Evolutionary conservation across 2,888 invertebrate genomes (phyloP), one percentile per base, ranked within the genome.

Genomic region (Noctua janthe): DNA sequence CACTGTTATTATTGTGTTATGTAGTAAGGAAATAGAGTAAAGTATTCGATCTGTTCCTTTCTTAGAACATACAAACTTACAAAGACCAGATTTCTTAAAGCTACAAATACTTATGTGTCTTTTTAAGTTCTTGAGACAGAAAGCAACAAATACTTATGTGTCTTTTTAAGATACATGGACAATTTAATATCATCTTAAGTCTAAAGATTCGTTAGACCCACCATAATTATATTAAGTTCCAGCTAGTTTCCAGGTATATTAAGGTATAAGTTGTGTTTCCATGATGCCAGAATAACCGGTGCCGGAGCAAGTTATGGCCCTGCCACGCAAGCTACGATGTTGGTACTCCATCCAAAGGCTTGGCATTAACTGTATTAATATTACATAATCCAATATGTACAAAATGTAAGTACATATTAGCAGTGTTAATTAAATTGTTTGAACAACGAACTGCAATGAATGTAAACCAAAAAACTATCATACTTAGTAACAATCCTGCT

Each of bases 331-430:
- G 29, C 75, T 72, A 69, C 56, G 59, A 39, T 62, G 47, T 78
- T 86, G 86, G 88, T 80, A 85, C 85, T 67, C 35, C 13, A 15
- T 23, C 17, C 62, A 47, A 75, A n/a, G 39, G 74, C 43, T 71
- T 70, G 62, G 20, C 51, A 62, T 49, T 83, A 76, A 62, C 35
- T 59, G 13, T 43, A 43, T 54, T 49, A 49, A 35, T 74, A 67
- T 20, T 49, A 74, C 56, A 43, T 17, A 47, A 29, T 35, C 23
- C 10, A 17, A 62, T 35, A 76, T 20, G 8, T 47, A 47, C 47
- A 39, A 39, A 39, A 1, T 47, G 47, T 47, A 47, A 47, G 47
- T n/a, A 47, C 29, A 70, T 43, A 75, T 23, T 56, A 54, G 6
- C 29, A 43, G 59, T 17, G 8, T 8, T 35, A 0, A 35, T 66